Evolutionary conservation across 1,140 invertebrate species (phyloP).

Genomic region (Eumeta japonica): DNA sequence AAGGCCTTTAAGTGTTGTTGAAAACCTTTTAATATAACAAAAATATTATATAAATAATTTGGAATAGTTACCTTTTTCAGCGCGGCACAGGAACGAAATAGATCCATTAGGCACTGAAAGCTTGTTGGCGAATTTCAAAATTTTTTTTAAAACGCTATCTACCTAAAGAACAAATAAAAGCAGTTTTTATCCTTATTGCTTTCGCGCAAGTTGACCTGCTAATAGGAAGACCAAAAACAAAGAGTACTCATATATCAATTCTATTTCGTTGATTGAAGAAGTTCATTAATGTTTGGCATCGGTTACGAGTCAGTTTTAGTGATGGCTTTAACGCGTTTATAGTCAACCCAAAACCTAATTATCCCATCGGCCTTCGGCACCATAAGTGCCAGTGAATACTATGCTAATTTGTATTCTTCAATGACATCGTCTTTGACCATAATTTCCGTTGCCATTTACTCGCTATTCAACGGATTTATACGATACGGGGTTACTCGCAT

Average conservation of each 20-base stretch:
- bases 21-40: neutral
- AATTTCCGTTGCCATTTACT: neutral
- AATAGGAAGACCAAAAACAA: neutral
- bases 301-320: neutral
- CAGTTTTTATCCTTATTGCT: constrained; percentile 46
- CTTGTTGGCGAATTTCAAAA: constrained; percentile 2
- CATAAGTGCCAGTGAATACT: neutral
- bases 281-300: neutral
- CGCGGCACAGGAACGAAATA: neutral
- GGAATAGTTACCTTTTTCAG: neutral
- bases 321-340: neutral
- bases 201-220: neutral
- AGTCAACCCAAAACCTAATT: neutral
- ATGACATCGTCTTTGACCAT: neutral
- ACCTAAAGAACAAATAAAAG: constrained; percentile 35
- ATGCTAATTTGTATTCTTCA: neutral
- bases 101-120: constrained; percentile 3
- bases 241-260: neutral
- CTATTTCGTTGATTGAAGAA: neutral
- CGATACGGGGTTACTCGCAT: neutral
- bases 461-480: neutral
- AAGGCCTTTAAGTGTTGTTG: neutral
- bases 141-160: constrained; percentile 30
- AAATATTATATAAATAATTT: constrained; percentile 1
- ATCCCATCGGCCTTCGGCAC: neutral